These are phyloP conservation scores for Pithys albifrons DNA, from an alignment of 2,113 vertebrate species.

Conservation along the genomic window DNA sequence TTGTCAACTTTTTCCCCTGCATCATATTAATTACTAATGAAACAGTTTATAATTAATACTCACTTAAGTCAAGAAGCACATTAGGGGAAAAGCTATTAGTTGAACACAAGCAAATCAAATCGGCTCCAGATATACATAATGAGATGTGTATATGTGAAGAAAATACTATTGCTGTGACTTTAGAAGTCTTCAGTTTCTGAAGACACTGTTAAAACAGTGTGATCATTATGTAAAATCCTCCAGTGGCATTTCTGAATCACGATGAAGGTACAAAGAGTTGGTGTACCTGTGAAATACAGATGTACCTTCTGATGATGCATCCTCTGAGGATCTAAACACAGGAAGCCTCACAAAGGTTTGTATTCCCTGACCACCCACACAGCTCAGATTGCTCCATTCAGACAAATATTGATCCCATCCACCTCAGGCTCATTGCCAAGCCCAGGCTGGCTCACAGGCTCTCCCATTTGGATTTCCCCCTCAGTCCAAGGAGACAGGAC, in stretches of 20 bases:
- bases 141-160: not conserved
- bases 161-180: not conserved
- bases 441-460: not conserved
- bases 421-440: not conserved
- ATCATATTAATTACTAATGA: constrained; percentile 34
- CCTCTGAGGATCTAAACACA: not conserved
- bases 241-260: not conserved
- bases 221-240: not conserved
- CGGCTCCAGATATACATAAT: not conserved
- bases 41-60: constrained; percentile 38
- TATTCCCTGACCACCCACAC: not conserved
- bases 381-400: not conserved
- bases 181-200: not conserved
- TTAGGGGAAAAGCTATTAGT: not conserved
- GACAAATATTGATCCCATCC: not conserved
- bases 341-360: not conserved
- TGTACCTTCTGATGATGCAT: not conserved
- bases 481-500: not conserved
- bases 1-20: not conserved
- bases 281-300: not conserved
- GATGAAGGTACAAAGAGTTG: not conserved
- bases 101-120: not conserved
- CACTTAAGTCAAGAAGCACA: constrained; percentile 34
- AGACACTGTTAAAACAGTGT: not conserved
- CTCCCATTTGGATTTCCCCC: not conserved